Evolutionary conservation across 2,888 invertebrate genomes (phyloP).

Genomic region (Oxystoma pomonae): DNA sequence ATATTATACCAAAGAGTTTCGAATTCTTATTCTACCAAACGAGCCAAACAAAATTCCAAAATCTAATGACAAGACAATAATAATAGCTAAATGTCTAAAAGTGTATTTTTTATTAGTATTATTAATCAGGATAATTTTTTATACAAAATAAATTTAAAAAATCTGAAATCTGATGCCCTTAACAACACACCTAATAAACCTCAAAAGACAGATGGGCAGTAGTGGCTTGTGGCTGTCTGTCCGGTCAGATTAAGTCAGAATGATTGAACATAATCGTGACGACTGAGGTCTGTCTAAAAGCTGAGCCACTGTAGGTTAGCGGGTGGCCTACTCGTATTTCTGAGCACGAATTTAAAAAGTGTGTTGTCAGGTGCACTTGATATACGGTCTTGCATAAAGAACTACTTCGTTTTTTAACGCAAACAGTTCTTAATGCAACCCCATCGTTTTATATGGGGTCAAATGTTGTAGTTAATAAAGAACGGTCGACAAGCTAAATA

Average conservation of each 20-base stretch:
- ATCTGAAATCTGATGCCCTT: not conserved
- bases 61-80: no score
- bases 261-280: not conserved
- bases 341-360: not conserved
- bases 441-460: no score
- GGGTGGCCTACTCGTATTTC: not conserved
- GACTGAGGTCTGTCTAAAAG: not conserved
- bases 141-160: not conserved
- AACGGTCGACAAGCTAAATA: no score
- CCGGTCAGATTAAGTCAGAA: constrained; percentile 22
- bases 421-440: no score
- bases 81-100: no score
- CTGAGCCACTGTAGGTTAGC: not conserved
- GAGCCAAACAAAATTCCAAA: no score
- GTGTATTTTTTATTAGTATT: no score
- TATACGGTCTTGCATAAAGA: no score
- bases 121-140: not conserved
- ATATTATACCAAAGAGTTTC: no score
- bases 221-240: constrained; percentile 23
- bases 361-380: not conserved
- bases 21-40: no score
- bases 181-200: constrained; percentile 20
- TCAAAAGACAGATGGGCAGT: constrained; percentile 23
- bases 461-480: no score
- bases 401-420: no score